phyloP scores from a whole-genome alignment of 2,888 invertebrate genomes.

The Penaeus monodon region DNA sequence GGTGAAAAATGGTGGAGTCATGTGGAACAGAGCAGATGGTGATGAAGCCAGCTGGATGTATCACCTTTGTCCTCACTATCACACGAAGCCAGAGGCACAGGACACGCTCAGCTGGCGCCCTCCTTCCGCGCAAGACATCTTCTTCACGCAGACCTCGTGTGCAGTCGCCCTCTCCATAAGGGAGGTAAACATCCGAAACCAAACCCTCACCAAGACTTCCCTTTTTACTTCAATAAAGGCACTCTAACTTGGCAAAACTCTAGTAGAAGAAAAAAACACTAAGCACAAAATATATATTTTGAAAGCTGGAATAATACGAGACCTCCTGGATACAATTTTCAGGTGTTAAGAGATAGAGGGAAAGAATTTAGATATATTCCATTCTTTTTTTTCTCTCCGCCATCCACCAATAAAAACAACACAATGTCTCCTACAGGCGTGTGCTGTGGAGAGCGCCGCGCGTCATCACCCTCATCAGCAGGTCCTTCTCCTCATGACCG shows the following conservation, averaged over 20 bases:
- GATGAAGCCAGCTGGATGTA: not conserved
- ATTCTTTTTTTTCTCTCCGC: not conserved
- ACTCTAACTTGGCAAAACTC: too few species aligned
- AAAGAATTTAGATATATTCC: not conserved
- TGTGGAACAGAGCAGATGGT: not conserved
- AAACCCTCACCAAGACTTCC: too few species aligned
- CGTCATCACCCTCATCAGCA: slow-evolving; percentile 25
- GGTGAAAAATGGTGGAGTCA: too few species aligned
- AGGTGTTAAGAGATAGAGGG: not conserved
- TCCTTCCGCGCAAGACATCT: not conserved
- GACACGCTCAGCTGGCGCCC: not conserved
- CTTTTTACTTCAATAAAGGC: too few species aligned
- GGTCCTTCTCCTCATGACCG: slow-evolving; percentile 6
- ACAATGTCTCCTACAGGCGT: not conserved
- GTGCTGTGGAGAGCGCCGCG: slow-evolving; percentile 40
- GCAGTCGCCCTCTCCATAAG: not conserved
- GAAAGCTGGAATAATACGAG: too few species aligned
- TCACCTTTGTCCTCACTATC: slow-evolving; percentile 24
- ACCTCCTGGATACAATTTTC: not conserved
- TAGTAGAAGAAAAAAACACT: too few species aligned
- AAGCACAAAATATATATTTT: too few species aligned
- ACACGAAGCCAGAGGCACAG: not conserved
- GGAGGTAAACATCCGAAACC: not conserved
- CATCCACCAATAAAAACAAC: too few species aligned
- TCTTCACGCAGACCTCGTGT: slow-evolving; percentile 35